Conservation (phyloP, 2,113 vertebrate species). For the Dascyllus trimaculatus region DNA sequence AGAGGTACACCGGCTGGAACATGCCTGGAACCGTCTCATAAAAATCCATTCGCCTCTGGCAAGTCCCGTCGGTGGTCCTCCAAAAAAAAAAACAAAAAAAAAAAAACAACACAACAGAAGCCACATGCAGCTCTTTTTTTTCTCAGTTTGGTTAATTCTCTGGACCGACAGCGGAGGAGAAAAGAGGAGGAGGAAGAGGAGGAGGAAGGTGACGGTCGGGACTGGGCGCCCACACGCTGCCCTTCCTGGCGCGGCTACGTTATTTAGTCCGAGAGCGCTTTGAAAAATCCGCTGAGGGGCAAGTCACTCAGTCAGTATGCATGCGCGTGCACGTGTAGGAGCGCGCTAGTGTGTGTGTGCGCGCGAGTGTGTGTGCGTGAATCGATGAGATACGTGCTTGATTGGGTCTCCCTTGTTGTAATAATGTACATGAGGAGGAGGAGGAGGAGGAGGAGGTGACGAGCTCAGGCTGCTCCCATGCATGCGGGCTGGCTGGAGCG, state of each 20-base stretch:
- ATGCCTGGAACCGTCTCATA: conserved; percentile 63
- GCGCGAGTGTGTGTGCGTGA: conserved; percentile 64
- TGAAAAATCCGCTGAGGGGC: conserved; percentile 81
- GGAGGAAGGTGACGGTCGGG: conserved; percentile 73
- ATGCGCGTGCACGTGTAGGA: conserved; percentile 18
- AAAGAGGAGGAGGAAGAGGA: conserved; percentile 46
- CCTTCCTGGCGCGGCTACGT: conserved; percentile 64
- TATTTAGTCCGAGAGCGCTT: conserved; percentile 84
- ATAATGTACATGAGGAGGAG: conserved; percentile 85
- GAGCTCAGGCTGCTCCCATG: conserved; percentile 83
- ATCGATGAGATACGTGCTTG: conserved; percentile 96
- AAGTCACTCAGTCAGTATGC: conserved; percentile 66
- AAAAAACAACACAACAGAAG: conserved; percentile 1
- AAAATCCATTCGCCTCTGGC: conserved; percentile 68
- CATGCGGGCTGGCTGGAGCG: conserved; percentile 76
- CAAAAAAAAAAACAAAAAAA: background rate
- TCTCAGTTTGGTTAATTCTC: conserved; percentile 61
- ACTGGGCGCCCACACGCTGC: conserved; percentile 77
- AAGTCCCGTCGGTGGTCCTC: conserved; percentile 42
- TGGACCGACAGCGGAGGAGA: conserved; percentile 40
- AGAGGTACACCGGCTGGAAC: conserved; percentile 47
- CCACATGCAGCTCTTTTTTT: conserved; percentile 54
- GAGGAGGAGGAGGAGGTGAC: conserved; percentile 71
- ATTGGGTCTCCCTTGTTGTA: conserved; percentile 94
- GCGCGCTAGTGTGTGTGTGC: background rate